Evolutionary conservation across 2,797 vertebrate species (phyloP).

Genomic region (Carduelis carduelis): DNA sequence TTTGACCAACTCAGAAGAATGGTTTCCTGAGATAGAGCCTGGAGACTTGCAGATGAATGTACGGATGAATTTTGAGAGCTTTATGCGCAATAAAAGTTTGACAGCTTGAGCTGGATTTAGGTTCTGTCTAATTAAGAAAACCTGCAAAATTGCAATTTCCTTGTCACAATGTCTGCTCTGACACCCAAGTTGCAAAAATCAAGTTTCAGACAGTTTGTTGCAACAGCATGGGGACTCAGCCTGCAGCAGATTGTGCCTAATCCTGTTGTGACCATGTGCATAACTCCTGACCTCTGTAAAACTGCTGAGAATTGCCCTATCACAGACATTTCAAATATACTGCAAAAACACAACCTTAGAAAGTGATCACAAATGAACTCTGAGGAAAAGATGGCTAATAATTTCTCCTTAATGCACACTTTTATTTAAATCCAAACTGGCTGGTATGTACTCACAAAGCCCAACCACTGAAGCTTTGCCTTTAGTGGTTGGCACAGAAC

Average conservation of each 20-base stretch:
- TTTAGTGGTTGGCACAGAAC: not conserved
- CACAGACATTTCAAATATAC: not conserved
- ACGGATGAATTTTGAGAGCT: not conserved
- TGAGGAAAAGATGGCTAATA: not conserved
- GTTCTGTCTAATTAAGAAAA: not conserved
- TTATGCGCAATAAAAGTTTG: not conserved
- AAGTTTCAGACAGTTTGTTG: not conserved
- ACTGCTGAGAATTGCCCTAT: not conserved
- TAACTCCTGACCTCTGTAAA: not conserved
- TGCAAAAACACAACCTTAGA: not conserved
- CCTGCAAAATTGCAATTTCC: not conserved
- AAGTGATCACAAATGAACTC: not conserved
- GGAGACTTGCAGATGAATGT: not conserved
- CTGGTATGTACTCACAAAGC: not conserved
- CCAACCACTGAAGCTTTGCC: not conserved
- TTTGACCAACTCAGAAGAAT: not conserved
- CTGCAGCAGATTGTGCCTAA: not conserved
- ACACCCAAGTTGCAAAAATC: not conserved
- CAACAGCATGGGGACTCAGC: not conserved
- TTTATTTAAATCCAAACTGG: not conserved
- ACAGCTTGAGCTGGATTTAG: not conserved
- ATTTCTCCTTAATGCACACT: not conserved
- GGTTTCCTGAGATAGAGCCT: not conserved
- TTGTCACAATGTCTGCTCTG: not conserved
- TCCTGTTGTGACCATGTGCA: not conserved